Base-by-base conservation (phyloP, 2,113 vertebrate species). In the Scalopus aquaticus region DNA sequence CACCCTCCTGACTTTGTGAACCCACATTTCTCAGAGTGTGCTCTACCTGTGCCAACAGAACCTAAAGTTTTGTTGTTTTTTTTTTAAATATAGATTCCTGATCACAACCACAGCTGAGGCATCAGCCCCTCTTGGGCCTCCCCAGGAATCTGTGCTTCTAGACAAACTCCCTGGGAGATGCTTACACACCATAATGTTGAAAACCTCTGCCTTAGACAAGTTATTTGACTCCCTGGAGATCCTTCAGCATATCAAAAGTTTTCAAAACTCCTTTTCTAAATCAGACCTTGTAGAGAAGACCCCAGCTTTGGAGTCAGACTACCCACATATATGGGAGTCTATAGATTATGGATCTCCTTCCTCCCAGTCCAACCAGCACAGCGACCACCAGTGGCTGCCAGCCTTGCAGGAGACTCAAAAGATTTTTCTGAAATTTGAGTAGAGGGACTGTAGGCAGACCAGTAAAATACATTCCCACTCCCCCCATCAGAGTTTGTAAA, bases 181-280 rank as follows among this genome's bases (percentile, higher is more conserved):
- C 11, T 64, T 24, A 35, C 7, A 17, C 5, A 80, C 15, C 10
- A 16, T 3, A 62, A 76, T 85, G 49, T 32, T 73, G n/a, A 67
- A 65, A 70, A 65, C 1, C 35, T 88, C 9, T 84, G 5, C 44
- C 44, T 56, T 20, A 65, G 3, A 64, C 39, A 42, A 83, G 42
- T 64, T 16, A 5, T 37, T 84, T 67, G 42, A 67, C 35, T 93
- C 6, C 58, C 80, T n/a, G 6, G 32, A 62, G 58, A 79, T 69
- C 24, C 17, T 0, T 74, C 30, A 37, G 49, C 37, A 62, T 76
- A 67, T 54, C 7, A 56, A 37, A 81, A 17, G 26, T 80, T 81
- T 88, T 65, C 64, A 81, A 95, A 87, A 91, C 44, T 42, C 39
- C 22, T 88, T 84, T 74, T 79, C 42, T n/a, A 42, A 30, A 17